Conservation (phyloP, 2,888 invertebrate genomes). For the Dioctria linearis region DNA sequence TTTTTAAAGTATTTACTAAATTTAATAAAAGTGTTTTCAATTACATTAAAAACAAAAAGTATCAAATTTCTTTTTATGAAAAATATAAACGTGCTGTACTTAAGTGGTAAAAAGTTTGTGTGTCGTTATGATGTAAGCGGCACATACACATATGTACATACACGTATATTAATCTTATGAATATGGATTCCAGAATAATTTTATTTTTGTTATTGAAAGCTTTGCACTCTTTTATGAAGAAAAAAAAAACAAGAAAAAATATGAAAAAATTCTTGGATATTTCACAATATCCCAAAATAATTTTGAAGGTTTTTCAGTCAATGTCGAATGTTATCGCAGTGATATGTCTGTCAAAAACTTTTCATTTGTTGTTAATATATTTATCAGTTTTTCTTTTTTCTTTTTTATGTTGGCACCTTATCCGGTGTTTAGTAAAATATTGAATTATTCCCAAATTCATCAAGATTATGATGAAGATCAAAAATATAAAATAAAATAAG, state of each 20-base stretch:
- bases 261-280: constrained; percentile 12
- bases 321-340: constrained; percentile 4
- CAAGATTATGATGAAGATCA: too few relatives aligned
- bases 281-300: constrained; percentile 42
- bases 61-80: constrained; percentile 37
- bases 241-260: constrained; percentile 21
- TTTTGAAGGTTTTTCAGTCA: constrained; percentile 10
- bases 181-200: constrained; percentile 40
- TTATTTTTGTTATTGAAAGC: constrained; percentile 39
- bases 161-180: background rate
- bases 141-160: constrained; percentile 1
- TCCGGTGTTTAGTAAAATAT: too few relatives aligned
- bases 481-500: background rate
- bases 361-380: background rate
- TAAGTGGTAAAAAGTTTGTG: constrained; percentile 2
- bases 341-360: background rate
- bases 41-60: background rate
- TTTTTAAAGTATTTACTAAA: background rate
- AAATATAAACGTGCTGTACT: background rate
- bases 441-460: too few relatives aligned
- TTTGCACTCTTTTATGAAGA: background rate
- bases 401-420: too few relatives aligned
- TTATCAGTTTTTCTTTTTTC: too few relatives aligned
- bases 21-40: background rate
- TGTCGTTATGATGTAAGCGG: constrained; percentile 17